Evolutionary conservation across 2,113 vertebrate species (phyloP).

Genomic region (Otocyon megalotis): DNA sequence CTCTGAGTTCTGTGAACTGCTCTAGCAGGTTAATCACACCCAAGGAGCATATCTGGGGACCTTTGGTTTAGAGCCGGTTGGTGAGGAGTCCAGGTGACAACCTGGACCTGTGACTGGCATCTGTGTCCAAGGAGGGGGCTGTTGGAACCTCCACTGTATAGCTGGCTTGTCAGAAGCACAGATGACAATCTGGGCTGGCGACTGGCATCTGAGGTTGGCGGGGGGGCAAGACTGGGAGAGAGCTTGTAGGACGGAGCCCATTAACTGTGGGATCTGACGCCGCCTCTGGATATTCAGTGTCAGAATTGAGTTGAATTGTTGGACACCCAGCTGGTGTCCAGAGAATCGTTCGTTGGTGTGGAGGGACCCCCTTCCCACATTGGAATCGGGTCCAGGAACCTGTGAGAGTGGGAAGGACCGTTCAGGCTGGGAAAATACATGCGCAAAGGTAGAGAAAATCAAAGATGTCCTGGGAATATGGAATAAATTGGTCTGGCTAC

Average conservation of each 20-base stretch:
- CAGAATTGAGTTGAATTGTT: neutral
- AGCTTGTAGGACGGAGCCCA: neutral
- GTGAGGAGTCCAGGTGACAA: neutral
- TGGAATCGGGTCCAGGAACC: neutral
- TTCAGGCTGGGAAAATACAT: neutral
- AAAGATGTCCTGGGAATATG: neutral
- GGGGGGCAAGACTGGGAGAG: neutral
- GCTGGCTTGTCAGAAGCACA: neutral
- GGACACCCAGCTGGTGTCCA: neutral
- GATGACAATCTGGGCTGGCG: neutral
- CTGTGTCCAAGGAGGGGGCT: neutral
- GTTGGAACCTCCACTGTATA: neutral
- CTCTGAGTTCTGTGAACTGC: neutral
- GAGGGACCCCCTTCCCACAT: neutral
- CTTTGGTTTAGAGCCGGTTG: neutral
- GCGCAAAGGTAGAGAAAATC: neutral
- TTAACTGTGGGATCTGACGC: neutral
- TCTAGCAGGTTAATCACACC: neutral
- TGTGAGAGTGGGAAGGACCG: neutral
- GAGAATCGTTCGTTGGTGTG: neutral
- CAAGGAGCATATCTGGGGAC: neutral
- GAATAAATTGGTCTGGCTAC: neutral
- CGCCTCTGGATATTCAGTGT: neutral
- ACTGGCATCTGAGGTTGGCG: neutral
- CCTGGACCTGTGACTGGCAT: neutral